Evolutionary conservation across 2,113 vertebrate species (phyloP).

Genomic region (Passer domesticus): DNA sequence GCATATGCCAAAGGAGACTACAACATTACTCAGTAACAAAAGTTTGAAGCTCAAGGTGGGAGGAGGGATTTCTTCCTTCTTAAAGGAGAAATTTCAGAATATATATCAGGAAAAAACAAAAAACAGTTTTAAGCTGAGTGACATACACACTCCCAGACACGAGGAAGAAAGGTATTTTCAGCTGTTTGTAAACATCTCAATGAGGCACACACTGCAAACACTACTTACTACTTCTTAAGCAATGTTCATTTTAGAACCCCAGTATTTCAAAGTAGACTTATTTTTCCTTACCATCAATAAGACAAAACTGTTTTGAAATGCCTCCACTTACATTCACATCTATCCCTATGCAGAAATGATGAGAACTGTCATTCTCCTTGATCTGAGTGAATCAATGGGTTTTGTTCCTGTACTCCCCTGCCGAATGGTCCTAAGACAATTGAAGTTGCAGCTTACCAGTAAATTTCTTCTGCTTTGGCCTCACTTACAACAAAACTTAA

Average conservation of each 20-base stretch:
- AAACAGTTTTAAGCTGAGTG: neutral
- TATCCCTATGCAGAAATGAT: neutral
- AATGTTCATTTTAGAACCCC: neutral
- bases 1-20: neutral
- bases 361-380: neutral
- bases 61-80: neutral
- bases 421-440: neutral
- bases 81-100: neutral
- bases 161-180: neutral
- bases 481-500: neutral
- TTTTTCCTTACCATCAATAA: neutral
- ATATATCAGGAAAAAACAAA: neutral
- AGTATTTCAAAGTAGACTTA: neutral
- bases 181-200: neutral
- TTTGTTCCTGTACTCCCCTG: neutral
- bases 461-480: neutral
- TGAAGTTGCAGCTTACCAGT: neutral
- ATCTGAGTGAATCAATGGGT: neutral
- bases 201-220: neutral
- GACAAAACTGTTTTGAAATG: neutral
- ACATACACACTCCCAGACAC: neutral
- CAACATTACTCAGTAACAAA: neutral
- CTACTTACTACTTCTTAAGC: neutral
- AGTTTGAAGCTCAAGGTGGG: fast-evolving
- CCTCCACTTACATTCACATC: neutral